These are phyloP conservation scores for Zoanthus sociatus DNA, from an alignment of 92 coral and sea anemone genomes.

Conservation along the genomic window DNA sequence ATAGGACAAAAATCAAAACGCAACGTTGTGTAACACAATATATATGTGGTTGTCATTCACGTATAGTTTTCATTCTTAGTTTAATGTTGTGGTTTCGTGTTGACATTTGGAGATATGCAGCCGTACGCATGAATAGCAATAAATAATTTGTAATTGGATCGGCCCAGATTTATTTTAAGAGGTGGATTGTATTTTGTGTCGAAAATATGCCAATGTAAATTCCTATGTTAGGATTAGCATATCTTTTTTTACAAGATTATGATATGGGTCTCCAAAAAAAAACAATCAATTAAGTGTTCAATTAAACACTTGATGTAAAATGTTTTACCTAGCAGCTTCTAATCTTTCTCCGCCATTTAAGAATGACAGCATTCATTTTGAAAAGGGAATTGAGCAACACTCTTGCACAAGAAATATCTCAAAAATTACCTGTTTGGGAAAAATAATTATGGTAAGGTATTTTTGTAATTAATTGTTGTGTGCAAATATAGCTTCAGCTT, in stretches of 20 bases:
- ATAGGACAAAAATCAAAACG: too few relatives aligned
- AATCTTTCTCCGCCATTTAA: not conserved
- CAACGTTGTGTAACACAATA: too few relatives aligned
- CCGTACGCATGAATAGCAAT: not conserved
- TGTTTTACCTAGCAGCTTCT: not conserved
- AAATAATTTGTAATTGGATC: conserved; percentile 26
- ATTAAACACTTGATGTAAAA: conserved; percentile 2
- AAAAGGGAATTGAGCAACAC: not conserved
- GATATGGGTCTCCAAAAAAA: too few relatives aligned
- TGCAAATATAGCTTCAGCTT: not conserved
- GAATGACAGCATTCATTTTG: conserved; percentile 9
- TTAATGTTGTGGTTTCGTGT: conserved; percentile 27
- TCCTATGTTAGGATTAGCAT: not conserved
- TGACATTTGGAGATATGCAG: not conserved
- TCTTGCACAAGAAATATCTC: conserved; percentile 22
- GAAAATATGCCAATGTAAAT: not conserved
- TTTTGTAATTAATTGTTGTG: not conserved
- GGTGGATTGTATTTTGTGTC: not conserved
- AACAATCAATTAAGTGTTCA: too few relatives aligned
- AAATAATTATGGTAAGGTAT: conserved; percentile 1
- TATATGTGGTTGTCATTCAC: too few relatives aligned
- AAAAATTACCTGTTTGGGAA: conserved; percentile 14
- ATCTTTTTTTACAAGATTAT: not conserved
- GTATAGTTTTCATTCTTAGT: not conserved
- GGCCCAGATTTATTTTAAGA: too few relatives aligned